These are phyloP conservation scores for Arge pagana DNA, from an alignment of 2,888 invertebrate species.

Conservation along the genomic window DNA sequence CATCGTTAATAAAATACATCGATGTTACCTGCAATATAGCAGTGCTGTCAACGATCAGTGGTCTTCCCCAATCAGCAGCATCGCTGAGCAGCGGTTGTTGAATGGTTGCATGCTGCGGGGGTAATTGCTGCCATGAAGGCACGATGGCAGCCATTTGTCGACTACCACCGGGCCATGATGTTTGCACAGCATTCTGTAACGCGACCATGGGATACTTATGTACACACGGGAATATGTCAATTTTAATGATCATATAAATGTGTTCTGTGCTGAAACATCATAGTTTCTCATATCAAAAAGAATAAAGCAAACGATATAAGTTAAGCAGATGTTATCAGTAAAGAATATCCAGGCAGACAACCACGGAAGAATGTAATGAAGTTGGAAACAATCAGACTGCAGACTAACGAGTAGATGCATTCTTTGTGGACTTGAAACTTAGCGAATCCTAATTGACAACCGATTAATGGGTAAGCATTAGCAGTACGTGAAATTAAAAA, in stretches of 20 bases:
- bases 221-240: constrained; percentile 26
- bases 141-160: constrained; percentile 79
- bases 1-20: not conserved
- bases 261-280: not conserved
- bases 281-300: not conserved
- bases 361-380: not conserved
- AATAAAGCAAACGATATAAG: not conserved
- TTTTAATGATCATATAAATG: constrained; percentile 7
- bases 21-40: constrained; percentile 69
- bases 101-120: constrained; percentile 65
- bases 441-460: no score
- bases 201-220: constrained; percentile 34
- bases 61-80: constrained; percentile 73
- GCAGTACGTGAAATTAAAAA: no score
- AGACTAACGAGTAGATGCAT: not conserved
- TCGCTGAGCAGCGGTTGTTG: constrained; percentile 67
- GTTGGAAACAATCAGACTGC: not conserved
- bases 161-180: constrained; percentile 70
- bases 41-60: constrained; percentile 77
- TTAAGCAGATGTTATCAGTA: no score
- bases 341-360: no score
- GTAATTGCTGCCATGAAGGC: constrained; percentile 83
- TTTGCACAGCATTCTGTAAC: constrained; percentile 68
- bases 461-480: constrained; percentile 27
- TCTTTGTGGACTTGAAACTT: no score